Evolutionary conservation across 2,888 invertebrate genomes (phyloP), one percentile per base, ranked within the genome.

Genomic region (Acronicta aceris): DNA sequence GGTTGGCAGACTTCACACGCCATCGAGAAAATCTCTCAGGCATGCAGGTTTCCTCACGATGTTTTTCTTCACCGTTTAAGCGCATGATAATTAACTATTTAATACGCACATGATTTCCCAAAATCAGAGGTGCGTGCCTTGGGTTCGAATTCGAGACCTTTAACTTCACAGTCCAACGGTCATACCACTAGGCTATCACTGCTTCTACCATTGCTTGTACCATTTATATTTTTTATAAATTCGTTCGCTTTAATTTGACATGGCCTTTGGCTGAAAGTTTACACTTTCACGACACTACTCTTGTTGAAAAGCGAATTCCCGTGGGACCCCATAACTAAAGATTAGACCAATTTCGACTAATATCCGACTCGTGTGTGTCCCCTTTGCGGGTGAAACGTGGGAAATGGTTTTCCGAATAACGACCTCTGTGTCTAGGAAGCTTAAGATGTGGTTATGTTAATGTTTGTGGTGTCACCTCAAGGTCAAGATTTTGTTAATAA

Each of bases 291-390:
- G 76, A 45, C 54, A 63, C 64, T 71, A 52, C 65, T 50, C 60
- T 65, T 61, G 73, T 82, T 81, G 80, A 84, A 83, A 82, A 81
- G 83, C 81, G 79, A 84, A 85, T 83, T 87, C 83, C 81, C 71
- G 51, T 60, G 76, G 71, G 84, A 74, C 74, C 81, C 80, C 81
- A 85, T 89, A 89, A 88, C 87, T 88, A 87, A 86, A 88, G 89
- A 89, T 89, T 89, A 89, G 84, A 81, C 85, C 88, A 86, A 88
- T 89, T 89, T 85, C 77, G 82, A 76, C 78, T 83, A 83, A 86
- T 88, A 85, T 85, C 83, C 84, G 79, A 76, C 78, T 81, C 80
- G 81, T 83, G 76, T 84, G 84, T 74, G 84, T 81, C 84, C 86
- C 83, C 83, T 86, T 88, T 86, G 79, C 78, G 78, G 84, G 82